Base-by-base conservation (phyloP, 2,797 vertebrate species). In the Lemur catta region DNA sequence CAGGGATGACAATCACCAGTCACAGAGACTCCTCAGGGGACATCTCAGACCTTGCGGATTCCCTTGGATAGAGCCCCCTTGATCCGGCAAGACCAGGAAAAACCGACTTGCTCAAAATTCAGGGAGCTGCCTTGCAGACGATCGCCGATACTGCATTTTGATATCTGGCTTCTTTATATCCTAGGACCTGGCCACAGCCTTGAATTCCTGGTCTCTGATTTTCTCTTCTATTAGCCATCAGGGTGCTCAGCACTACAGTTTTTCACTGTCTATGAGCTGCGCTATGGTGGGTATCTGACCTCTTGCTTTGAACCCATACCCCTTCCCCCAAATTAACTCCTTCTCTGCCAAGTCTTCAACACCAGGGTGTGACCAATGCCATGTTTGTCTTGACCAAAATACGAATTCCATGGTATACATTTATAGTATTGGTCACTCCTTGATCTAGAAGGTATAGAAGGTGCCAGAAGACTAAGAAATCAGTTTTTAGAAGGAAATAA, bases 401-500 rank as follows among this genome's bases (percentile, higher is more conserved):
- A 22, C 26, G 14, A 59, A 63, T 80, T 82, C 63, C 26, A 4
- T 2, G 57, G n/a, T 12, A 1, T 0, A 35, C 8, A 20, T 17
- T 28, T n/a, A 48, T 1, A 9, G 22, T 43, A 17, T 3, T 24
- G 26, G 52, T 41, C 69, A 69, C 7, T 55, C 38, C 18, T 63
- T 79, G 4, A 22, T 20, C 12, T 50, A 65, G 69, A 87, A 90
- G 6, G 7, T 38, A 63, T 15, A 48, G 52, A 94, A 71, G 48
- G 52, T 63, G 33, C 33, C 69, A 55, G 63, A 72, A 92, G 11
- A 65, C n/a, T 43, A 91, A 88, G 38, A 86, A 90, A 93, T 63
- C 72, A 11, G 11, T 50, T 92, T 95, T 89, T 79, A 43, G 80
- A 93, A 81, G 95, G 43, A 89, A 96, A 78, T 13, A 55, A 84